Conservation (phyloP, 2,113 vertebrate genomes). For the Naja naja region DNA sequence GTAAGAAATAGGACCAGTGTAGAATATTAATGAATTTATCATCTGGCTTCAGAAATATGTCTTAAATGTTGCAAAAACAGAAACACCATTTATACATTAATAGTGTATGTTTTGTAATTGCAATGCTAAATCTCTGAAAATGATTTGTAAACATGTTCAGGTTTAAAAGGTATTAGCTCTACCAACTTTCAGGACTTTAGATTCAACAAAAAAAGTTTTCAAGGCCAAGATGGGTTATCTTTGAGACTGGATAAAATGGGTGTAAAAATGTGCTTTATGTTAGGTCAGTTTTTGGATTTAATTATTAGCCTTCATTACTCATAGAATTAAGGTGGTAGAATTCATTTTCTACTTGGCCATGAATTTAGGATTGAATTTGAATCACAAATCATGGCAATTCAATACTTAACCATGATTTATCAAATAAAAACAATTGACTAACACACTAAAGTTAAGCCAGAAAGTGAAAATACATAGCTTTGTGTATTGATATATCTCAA, state of each 20-base stretch:
- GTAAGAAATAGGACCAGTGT: background rate
- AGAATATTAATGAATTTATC: background rate
- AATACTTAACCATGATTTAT: background rate
- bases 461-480: background rate
- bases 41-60: background rate
- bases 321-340: background rate
- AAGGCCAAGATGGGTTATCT: background rate
- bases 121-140: background rate
- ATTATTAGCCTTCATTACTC: background rate
- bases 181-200: background rate
- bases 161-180: background rate
- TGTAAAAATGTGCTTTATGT: background rate
- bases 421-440: background rate
- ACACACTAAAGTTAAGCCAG: background rate
- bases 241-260: background rate
- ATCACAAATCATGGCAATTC: background rate
- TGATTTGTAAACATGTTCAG: background rate
- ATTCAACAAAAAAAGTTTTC: background rate
- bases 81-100: background rate
- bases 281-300: background rate
- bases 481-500: background rate
- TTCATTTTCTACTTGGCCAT: background rate
- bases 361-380: background rate
- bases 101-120: background rate
- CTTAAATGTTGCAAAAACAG: background rate